Conservation (phyloP, 1,140 invertebrate species). For the Pomacea maculata region DNA sequence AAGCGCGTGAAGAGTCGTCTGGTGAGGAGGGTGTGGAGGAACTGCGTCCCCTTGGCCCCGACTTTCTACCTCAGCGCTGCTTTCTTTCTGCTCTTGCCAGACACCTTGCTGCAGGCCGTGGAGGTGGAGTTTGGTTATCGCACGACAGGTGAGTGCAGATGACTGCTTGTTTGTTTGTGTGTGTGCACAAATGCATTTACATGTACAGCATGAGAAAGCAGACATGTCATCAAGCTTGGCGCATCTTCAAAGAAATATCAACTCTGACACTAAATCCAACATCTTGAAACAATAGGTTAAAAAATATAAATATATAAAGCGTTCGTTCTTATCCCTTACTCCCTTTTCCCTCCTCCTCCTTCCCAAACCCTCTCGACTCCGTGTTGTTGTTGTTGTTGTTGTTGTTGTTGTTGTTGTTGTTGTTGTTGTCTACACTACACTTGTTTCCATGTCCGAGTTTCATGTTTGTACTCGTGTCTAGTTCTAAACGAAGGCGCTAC, state of each 20-base stretch:
- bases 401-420: too few relatives aligned
- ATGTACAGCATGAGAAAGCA: not conserved
- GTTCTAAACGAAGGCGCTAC: too few relatives aligned
- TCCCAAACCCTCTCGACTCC: too few relatives aligned
- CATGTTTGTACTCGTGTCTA: too few relatives aligned
- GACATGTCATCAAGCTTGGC: not conserved
- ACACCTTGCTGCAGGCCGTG: conserved; percentile 45
- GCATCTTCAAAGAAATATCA: not conserved
- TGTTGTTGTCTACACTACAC: too few relatives aligned
- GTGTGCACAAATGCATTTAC: not conserved
- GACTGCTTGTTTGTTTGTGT: not conserved
- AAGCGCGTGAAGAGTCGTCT: conserved; percentile 25
- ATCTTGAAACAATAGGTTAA: not conserved
- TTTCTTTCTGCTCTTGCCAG: conserved; percentile 51
- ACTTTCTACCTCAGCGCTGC: conserved; percentile 49
- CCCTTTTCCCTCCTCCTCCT: too few relatives aligned
- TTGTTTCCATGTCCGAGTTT: too few relatives aligned
- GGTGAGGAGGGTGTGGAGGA: conserved; percentile 45
- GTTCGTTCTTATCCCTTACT: not conserved
- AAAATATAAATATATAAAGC: too few relatives aligned
- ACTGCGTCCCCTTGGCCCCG: conserved; percentile 50
- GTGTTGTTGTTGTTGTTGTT: too few relatives aligned
- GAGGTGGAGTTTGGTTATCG: conserved; percentile 49
- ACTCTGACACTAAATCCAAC: too few relatives aligned
- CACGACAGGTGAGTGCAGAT: conserved; percentile 41